Conservation (phyloP, 2,797 vertebrate genomes). For the Streptopelia turtur region DNA sequence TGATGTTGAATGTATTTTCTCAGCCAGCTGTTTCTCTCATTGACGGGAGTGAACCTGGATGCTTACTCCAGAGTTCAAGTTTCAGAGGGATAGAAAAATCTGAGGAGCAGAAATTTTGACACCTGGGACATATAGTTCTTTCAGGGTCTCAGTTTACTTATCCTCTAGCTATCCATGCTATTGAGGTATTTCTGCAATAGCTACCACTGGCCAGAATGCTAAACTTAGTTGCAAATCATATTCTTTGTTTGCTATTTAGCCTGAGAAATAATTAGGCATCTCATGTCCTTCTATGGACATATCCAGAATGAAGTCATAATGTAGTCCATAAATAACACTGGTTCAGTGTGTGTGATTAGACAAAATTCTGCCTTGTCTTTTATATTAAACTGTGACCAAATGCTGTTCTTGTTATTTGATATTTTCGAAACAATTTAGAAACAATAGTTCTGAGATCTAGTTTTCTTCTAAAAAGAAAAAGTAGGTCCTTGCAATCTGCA, state of each 20-base stretch:
- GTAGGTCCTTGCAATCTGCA: not conserved
- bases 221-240: not conserved
- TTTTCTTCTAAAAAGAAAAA: not conserved
- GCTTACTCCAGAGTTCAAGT: not conserved
- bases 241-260: not conserved
- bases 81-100: not conserved
- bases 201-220: too few species aligned
- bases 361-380: not conserved
- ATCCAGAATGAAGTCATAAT: not conserved
- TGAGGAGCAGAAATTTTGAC: not conserved
- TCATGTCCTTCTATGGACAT: not conserved
- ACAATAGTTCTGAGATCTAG: not conserved
- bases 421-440: not conserved
- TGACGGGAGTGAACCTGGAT: not conserved
- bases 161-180: not conserved
- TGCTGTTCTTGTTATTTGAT: not conserved
- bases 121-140: not conserved
- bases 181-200: not conserved
- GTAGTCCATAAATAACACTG: not conserved
- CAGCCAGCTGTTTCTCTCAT: not conserved
- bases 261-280: not conserved
- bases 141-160: not conserved
- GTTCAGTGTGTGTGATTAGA: fast-evolving
- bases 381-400: not conserved
- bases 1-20: not conserved